A percentile compares a stretch with the other conserved stretches of the same genome.
These are phyloP conservation scores for Hydrochoerus hydrochaeris DNA, from an alignment of 2,113 vertebrate genomes.

Conservation along the genomic window DNA sequence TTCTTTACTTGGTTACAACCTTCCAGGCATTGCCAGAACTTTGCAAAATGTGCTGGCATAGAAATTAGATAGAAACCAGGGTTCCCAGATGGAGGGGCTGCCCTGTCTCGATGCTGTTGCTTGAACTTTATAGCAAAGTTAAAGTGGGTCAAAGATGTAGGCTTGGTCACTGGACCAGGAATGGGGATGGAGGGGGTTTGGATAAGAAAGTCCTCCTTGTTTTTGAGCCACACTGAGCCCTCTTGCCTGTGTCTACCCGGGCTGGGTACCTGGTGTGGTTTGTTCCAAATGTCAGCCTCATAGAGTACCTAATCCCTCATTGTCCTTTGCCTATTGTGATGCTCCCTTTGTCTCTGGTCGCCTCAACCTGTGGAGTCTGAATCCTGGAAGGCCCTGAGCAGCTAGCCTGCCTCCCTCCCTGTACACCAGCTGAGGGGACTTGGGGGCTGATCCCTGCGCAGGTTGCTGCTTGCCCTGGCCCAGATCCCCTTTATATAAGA, in stretches of 20 bases:
- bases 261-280: neutral
- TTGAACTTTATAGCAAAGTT: neutral
- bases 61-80: no score
- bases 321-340: neutral
- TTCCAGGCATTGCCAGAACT: neutral
- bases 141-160: no score
- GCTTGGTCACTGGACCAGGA: neutral
- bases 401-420: neutral
- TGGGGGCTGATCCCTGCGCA: neutral
- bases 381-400: neutral
- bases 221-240: neutral
- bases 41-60: neutral
- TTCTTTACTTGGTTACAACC: neutral
- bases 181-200: accelerated
- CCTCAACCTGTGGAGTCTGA: neutral
- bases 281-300: neutral
- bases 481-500: neutral
- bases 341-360: neutral
- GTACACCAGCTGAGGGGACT: neutral
- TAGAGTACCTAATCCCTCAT: neutral
- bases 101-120: neutral
- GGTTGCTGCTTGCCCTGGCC: neutral
- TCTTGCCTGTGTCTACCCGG: neutral
- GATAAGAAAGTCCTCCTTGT: neutral
- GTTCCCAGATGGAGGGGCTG: accelerated